A percentile compares a stretch with the other conserved stretches of the same genome.
These are phyloP conservation scores for Drosophila rellima DNA, from an alignment of 2,888 invertebrate genomes.

Conservation along the genomic window DNA sequence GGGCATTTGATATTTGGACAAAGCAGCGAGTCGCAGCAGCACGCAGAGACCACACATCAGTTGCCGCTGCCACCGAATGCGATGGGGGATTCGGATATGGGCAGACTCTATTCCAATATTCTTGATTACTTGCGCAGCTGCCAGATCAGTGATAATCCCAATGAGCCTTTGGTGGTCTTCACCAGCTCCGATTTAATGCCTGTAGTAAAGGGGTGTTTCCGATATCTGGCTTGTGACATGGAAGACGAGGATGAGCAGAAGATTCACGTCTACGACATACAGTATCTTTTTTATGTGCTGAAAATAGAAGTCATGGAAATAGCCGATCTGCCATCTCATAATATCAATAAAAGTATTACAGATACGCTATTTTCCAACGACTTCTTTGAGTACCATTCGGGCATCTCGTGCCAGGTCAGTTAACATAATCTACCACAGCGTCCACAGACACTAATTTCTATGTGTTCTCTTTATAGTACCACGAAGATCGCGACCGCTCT, in stretches of 20 bases:
- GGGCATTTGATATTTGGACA: constrained; percentile 85
- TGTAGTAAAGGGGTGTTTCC: constrained; percentile 81
- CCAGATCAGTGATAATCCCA: constrained; percentile 1
- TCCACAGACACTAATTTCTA: constrained; percentile 20
- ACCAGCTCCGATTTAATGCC: constrained; percentile 80
- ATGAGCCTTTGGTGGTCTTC: constrained; percentile 85
- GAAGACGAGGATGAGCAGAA: constrained; percentile 44
- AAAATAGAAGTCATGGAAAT: constrained; percentile 78
- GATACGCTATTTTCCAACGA: constrained; percentile 79
- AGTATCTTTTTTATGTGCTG: constrained; percentile 79
- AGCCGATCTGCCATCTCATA: constrained; percentile 63
- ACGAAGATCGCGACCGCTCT: constrained; percentile 83
- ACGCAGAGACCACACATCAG: constrained; percentile 86
- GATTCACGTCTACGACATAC: constrained; percentile 76
- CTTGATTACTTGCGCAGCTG: constrained; percentile 82
- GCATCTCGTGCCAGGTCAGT: constrained; percentile 83
- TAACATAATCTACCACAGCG: not conserved
- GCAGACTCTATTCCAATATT: constrained; percentile 84
- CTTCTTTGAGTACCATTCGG: constrained; percentile 79
- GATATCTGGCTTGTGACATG: constrained; percentile 65
- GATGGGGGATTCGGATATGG: constrained; percentile 77
- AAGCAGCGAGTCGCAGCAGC: constrained; percentile 85
- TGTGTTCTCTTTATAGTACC: constrained; percentile 80
- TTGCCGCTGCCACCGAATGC: constrained; percentile 85
- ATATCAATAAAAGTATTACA: constrained; percentile 67